Evolutionary conservation across 2,113 vertebrate species (phyloP).

Genomic region (Cottus gobio): DNA sequence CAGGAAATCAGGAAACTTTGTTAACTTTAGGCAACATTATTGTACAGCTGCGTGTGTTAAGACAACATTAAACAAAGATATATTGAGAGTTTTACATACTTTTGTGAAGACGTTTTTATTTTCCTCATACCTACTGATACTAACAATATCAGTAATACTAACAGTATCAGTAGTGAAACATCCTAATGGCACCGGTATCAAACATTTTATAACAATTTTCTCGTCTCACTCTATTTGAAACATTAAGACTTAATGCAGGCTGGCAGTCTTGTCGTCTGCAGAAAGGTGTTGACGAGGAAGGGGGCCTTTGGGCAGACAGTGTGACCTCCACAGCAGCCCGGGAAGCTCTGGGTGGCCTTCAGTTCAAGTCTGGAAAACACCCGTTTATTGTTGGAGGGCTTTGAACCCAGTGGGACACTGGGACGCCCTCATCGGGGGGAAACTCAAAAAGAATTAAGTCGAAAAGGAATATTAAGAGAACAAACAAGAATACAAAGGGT

Average conservation of each 20-base stretch:
- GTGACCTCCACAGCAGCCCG: conserved; percentile 48
- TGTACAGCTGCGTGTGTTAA: not conserved
- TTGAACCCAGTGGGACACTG: conserved; percentile 51
- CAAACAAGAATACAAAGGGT: conserved; percentile 47
- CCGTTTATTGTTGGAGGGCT: conserved; percentile 45
- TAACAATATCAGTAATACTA: too few species aligned
- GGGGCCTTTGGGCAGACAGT: not conserved
- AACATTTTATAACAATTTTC: not conserved
- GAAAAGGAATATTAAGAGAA: conserved; percentile 45
- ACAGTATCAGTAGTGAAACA: not conserved
- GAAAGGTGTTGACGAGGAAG: not conserved
- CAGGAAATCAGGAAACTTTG: not conserved
- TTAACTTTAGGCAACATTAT: not conserved
- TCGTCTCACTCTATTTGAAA: not conserved
- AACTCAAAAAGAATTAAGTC: conserved; percentile 25
- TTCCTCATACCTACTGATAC: too few species aligned
- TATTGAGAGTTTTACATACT: not conserved
- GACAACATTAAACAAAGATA: not conserved
- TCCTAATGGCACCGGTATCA: not conserved
- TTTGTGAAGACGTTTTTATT: not conserved
- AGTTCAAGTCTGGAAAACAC: conserved; percentile 60
- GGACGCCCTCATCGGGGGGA: conserved; percentile 27
- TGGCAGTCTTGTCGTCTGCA: not conserved
- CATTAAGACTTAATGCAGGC: not conserved
- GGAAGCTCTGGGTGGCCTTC: conserved; percentile 47